These are phyloP conservation scores for Oryzias javanicus DNA, from an alignment of 2,113 vertebrate genomes.

Conservation along the genomic window DNA sequence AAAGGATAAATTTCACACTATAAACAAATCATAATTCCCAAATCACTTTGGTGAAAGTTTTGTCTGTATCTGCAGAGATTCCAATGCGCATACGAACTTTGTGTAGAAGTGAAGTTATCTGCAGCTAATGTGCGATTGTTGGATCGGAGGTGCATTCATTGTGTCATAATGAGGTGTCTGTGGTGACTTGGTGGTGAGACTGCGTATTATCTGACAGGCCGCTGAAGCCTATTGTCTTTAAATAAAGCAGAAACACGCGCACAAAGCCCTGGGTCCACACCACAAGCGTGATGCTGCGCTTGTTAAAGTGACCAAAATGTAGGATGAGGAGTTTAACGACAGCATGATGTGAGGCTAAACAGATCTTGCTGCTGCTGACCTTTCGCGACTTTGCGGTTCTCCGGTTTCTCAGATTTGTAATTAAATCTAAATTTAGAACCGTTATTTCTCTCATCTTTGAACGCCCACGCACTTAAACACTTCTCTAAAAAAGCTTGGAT, in stretches of 20 bases:
- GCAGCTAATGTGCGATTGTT: conserved; percentile 7
- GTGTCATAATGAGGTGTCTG: conserved; percentile 32
- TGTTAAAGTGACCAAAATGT: conserved; percentile 66
- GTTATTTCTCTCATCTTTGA: no score
- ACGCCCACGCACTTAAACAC: no score
- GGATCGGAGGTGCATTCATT: conserved; percentile 11
- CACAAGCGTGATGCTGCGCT: conserved; percentile 53
- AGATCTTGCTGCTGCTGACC: not conserved
- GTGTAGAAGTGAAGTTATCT: conserved; percentile 3
- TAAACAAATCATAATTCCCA: conserved; percentile 1
- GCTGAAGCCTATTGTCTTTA: conserved; percentile 57
- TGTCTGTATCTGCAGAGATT: not conserved
- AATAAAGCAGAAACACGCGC: conserved; percentile 41
- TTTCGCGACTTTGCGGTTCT: not conserved
- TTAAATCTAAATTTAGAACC: not conserved
- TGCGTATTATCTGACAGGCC: conserved; percentile 50
- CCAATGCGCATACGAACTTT: no score
- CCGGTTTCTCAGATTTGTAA: not conserved
- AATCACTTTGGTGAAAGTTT: conserved; percentile 1
- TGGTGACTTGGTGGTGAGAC: conserved; percentile 43
- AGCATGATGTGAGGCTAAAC: conserved; percentile 36
- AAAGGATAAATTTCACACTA: conserved; percentile 9
- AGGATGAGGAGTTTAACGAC: conserved; percentile 52
- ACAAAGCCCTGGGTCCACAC: conserved; percentile 34
- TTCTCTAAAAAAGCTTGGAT: no score